Conservation (phyloP, 2,888 invertebrate genomes). For the Drosophila bunnanda region DNA sequence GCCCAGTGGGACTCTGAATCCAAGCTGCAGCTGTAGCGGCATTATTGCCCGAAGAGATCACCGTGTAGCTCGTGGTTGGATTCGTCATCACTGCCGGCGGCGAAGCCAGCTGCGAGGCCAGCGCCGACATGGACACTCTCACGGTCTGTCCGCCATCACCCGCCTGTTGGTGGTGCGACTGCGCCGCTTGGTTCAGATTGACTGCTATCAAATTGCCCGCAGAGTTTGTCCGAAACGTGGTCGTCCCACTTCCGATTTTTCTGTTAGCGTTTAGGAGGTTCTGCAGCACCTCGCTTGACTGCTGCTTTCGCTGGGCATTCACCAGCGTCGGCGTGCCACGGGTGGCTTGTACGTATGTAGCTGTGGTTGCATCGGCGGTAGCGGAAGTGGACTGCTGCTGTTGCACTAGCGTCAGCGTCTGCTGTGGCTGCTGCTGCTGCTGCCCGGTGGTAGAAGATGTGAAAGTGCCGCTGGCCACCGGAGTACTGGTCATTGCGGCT, state of each 20-base stretch:
- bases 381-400: constrained; percentile 65
- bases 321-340: constrained; percentile 64
- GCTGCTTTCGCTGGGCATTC: constrained; percentile 77
- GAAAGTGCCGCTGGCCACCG: constrained; percentile 85
- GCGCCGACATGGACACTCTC: constrained; percentile 85
- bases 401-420: constrained; percentile 76
- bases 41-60: constrained; percentile 49
- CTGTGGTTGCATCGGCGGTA: constrained; percentile 68
- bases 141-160: constrained; percentile 78
- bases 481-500: constrained; percentile 89
- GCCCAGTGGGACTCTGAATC: constrained; percentile 47
- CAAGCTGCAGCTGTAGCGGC: constrained; percentile 38
- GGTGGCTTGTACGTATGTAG: constrained; percentile 78
- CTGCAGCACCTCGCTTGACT: constrained; percentile 82
- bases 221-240: constrained; percentile 81
- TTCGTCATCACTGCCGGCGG: constrained; percentile 85
- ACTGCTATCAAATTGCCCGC: constrained; percentile 83
- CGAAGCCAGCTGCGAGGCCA: constrained; percentile 85
- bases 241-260: constrained; percentile 79
- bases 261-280: constrained; percentile 82
- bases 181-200: constrained; percentile 59
- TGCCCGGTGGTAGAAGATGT: constrained; percentile 79
- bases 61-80: constrained; percentile 74
- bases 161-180: constrained; percentile 54
- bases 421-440: constrained; percentile 64